Conservation (phyloP, 2,797 vertebrate species). For the Brachyalestes nurse region DNA sequence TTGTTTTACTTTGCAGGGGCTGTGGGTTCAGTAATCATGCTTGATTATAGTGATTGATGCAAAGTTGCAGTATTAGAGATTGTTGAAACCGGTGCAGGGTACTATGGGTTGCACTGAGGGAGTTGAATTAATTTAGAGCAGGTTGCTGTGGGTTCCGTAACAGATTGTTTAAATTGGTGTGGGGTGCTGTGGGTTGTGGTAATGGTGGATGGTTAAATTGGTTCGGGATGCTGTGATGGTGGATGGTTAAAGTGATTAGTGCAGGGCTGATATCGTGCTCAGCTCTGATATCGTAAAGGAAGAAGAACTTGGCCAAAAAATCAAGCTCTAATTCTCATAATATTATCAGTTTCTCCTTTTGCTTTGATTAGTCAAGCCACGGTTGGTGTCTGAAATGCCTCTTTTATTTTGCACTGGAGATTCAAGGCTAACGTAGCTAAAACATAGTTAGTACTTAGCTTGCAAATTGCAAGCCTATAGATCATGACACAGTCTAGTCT, state of each 20-base stretch:
- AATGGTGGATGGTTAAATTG: background rate
- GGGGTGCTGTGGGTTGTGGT: background rate
- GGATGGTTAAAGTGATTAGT: background rate
- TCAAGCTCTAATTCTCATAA: too few relatives aligned
- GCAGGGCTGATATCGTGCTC: background rate
- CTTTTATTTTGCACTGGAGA: too few relatives aligned
- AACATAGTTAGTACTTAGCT: too few relatives aligned
- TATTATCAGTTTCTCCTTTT: too few relatives aligned
- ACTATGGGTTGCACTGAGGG: background rate
- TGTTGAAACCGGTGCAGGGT: background rate
- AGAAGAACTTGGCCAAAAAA: too few relatives aligned
- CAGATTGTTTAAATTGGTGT: background rate
- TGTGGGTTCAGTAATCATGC: background rate
- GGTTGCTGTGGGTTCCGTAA: background rate
- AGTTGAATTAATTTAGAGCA: too few relatives aligned
- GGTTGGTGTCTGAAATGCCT: too few relatives aligned
- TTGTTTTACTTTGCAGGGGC: background rate
- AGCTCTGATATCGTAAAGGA: background rate
- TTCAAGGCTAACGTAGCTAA: too few relatives aligned
- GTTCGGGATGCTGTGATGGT: background rate
- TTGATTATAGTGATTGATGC: background rate
- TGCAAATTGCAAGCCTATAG: too few relatives aligned
- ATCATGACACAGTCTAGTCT: too few relatives aligned
- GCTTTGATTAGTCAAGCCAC: too few relatives aligned
- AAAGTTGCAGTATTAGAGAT: background rate